Conservation (phyloP, 2,113 vertebrate species). For the Noturus placidus region DNA sequence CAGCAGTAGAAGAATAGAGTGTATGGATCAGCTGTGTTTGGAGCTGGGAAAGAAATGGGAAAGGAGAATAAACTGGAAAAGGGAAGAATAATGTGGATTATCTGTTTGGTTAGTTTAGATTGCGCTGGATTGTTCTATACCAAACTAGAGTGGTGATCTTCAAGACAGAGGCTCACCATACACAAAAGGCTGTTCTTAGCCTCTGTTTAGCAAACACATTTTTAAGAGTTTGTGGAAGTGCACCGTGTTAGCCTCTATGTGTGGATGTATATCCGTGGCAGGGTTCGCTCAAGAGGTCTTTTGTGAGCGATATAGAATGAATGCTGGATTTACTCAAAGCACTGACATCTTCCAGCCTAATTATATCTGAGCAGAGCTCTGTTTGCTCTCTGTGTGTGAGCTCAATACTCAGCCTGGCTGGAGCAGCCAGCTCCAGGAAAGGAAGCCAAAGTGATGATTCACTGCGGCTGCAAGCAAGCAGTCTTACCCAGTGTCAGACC, state of each 20-base stretch:
- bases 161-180: background rate
- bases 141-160: background rate
- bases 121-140: background rate
- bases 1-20: background rate
- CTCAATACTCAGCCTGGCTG: constrained; percentile 13
- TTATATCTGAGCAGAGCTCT: constrained; percentile 31
- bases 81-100: background rate
- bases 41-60: background rate
- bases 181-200: background rate
- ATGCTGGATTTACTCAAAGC: constrained; percentile 32
- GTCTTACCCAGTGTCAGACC: constrained; percentile 38
- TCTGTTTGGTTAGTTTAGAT: background rate
- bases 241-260: background rate
- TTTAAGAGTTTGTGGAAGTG: background rate
- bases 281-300: background rate
- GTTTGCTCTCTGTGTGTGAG: constrained; percentile 20
- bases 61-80: background rate
- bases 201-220: background rate
- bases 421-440: constrained; percentile 23
- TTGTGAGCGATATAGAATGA: constrained; percentile 24
- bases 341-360: constrained; percentile 38
- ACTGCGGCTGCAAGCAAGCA: constrained; percentile 45
- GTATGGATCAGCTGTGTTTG: background rate
- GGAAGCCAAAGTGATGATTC: constrained; percentile 53
- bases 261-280: constrained; percentile 5